Evolutionary conservation across 2,888 invertebrate species (phyloP).

Genomic region (Pecten maximus): DNA sequence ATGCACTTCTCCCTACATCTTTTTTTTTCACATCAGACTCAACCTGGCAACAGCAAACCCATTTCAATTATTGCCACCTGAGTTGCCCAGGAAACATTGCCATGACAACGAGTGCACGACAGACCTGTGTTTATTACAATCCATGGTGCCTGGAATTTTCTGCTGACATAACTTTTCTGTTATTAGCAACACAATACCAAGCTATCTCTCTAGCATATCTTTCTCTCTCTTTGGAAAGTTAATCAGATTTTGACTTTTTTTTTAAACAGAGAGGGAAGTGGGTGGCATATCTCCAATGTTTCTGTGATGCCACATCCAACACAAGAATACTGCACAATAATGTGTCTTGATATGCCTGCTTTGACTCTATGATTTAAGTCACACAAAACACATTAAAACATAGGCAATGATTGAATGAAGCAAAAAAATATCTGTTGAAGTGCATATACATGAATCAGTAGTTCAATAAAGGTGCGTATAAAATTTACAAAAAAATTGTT

Average conservation of each 20-base stretch:
- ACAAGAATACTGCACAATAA: too few relatives aligned
- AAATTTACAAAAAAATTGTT: too few relatives aligned
- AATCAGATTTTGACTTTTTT: background rate
- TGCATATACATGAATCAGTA: too few relatives aligned
- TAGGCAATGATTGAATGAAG: too few relatives aligned
- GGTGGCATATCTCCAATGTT: too few relatives aligned
- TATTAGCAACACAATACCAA: background rate
- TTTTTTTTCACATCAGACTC: background rate
- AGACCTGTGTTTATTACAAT: background rate
- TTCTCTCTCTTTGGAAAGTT: background rate
- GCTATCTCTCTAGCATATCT: background rate
- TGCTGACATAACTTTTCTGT: background rate
- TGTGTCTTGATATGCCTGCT: too few relatives aligned
- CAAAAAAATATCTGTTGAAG: too few relatives aligned
- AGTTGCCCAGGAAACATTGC: background rate
- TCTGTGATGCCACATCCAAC: too few relatives aligned
- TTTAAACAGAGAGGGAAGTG: background rate
- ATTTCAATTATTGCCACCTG: slow-evolving; percentile 25
- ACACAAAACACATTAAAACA: too few relatives aligned
- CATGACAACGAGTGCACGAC: slow-evolving; percentile 23
- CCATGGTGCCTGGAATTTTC: background rate
- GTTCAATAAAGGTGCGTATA: too few relatives aligned
- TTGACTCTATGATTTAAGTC: too few relatives aligned
- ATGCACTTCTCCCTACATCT: background rate
- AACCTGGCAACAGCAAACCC: background rate